Evolutionary conservation across 2,113 vertebrate genomes (phyloP).

Genomic region (Leuciscus idus): DNA sequence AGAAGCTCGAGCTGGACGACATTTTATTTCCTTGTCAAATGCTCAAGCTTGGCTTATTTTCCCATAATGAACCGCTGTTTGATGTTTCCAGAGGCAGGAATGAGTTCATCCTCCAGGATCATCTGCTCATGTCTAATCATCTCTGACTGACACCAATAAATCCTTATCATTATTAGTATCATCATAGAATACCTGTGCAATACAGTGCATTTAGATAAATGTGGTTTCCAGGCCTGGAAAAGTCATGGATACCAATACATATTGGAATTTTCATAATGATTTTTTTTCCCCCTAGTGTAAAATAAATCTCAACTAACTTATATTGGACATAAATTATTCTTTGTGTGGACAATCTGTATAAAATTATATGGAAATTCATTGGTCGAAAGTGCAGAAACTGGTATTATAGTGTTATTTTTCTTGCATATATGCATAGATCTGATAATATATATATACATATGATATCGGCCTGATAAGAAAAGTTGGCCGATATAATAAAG

Average conservation of each 20-base stretch:
- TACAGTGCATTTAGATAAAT: too few species aligned
- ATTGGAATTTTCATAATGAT: not conserved
- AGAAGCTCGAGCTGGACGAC: not conserved
- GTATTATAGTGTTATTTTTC: not conserved
- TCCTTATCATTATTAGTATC: not conserved
- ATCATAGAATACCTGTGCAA: not conserved
- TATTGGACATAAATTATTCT: too few species aligned
- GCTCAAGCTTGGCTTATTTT: not conserved
- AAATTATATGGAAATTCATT: too few species aligned
- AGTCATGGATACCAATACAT: not conserved
- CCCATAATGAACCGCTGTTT: not conserved
- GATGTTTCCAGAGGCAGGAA: not conserved
- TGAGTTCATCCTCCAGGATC: not conserved
- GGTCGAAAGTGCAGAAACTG: not conserved
- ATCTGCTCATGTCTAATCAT: too few species aligned
- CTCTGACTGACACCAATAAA: not conserved
- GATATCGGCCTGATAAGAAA: too few species aligned
- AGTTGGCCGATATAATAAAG: too few species aligned
- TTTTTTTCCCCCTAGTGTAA: not conserved
- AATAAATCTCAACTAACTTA: not conserved
- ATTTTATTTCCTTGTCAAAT: not conserved
- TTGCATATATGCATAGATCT: too few species aligned
- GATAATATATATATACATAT: too few species aligned
- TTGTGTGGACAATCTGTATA: too few species aligned
- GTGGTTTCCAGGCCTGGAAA: not conserved